These are phyloP conservation scores for Tetramorium parvispinum DNA, from an alignment of 1,140 invertebrate species.

Conservation along the genomic window DNA sequence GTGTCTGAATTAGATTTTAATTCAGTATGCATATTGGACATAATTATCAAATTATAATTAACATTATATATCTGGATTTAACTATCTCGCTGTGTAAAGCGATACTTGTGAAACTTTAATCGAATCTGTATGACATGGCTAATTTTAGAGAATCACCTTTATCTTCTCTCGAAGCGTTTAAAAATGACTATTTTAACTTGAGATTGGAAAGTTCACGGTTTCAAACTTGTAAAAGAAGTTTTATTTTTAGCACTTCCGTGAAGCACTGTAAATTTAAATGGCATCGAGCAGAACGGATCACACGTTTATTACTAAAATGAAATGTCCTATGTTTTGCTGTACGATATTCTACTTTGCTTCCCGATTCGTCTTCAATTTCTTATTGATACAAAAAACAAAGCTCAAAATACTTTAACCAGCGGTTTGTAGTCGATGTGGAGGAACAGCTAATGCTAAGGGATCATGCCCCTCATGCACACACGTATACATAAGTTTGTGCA, in stretches of 20 bases:
- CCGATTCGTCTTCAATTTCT: neutral
- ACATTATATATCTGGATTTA: neutral
- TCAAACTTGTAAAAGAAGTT: neutral
- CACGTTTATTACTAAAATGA: neutral
- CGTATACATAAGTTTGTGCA: constrained; percentile 57
- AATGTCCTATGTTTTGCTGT: neutral
- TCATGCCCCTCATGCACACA: constrained; percentile 22
- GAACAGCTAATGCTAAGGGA: constrained; percentile 27
- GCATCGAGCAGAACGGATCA: neutral
- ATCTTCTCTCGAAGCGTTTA: neutral
- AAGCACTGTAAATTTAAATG: neutral
- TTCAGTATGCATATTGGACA: neutral
- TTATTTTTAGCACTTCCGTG: constrained; percentile 23
- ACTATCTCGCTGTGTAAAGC: neutral
- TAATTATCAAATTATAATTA: constrained; percentile 26
- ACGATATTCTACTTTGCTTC: neutral
- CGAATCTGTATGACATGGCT: neutral
- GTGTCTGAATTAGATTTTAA: neutral
- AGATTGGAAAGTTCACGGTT: constrained; percentile 3
- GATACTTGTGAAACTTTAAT: constrained; percentile 7
- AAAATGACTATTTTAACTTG: constrained; percentile 12
- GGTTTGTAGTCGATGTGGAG: constrained; percentile 18
- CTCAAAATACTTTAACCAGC: constrained; percentile 13
- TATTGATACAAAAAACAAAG: constrained; percentile 12
- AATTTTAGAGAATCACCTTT: neutral